Conservation (phyloP, 2,797 vertebrate genomes). For the Helostoma temminkii region DNA sequence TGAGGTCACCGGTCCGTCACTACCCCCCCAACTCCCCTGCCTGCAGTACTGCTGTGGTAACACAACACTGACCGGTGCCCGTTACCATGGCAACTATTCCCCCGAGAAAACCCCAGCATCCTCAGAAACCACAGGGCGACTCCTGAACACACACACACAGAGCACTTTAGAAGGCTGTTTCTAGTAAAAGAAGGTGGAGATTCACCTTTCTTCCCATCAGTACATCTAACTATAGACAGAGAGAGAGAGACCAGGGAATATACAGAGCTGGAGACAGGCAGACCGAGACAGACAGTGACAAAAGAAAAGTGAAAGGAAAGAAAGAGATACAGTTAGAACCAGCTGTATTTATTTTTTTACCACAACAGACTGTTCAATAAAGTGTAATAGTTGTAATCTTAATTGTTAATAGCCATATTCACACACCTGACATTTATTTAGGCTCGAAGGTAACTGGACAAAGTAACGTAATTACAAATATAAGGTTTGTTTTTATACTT, state of each 20-base stretch:
- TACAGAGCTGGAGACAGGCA: conserved; percentile 9
- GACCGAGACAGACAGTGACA: not conserved
- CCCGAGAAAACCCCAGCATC: conserved; percentile 76
- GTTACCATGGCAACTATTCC: conserved; percentile 81
- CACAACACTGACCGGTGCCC: conserved; percentile 84
- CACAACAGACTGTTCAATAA: no score
- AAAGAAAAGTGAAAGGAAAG: not conserved
- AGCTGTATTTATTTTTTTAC: no score
- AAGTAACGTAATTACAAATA: no score
- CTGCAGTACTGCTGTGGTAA: conserved; percentile 80
- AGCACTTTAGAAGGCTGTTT: conserved; percentile 60
- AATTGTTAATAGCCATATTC: no score
- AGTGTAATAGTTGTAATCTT: no score
- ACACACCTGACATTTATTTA: no score
- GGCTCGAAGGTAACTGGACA: no score
- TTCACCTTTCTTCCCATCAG: conserved; percentile 76
- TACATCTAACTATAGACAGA: conserved; percentile 68
- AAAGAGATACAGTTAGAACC: not conserved
- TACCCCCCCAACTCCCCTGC: conserved; percentile 36
- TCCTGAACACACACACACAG: conserved; percentile 49
- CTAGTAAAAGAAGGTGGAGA: conserved; percentile 73
- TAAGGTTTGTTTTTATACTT: no score
- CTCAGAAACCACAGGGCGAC: conserved; percentile 72
- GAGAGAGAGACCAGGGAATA: conserved; percentile 33
- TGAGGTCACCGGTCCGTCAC: conserved; percentile 72